Evolutionary conservation across 2,888 invertebrate genomes (phyloP), one percentile per base, ranked within the genome.

Genomic region (Meandrusa payeni): DNA sequence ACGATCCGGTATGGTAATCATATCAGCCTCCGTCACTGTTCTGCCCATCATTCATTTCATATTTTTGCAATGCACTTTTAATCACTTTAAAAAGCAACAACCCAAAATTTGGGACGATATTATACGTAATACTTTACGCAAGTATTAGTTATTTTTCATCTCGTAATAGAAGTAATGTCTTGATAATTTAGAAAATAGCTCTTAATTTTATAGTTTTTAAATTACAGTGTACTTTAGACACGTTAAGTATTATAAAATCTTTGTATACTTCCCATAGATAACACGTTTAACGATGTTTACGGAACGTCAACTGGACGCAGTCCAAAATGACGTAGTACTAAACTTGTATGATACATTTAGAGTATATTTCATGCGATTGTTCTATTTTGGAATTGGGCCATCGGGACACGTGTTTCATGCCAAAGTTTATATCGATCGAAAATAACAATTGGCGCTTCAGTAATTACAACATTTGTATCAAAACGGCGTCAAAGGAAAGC

Each of bases 1-100:
- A 81, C 71, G 80, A 83, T 77, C 77, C 77, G 69, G 67, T 69
- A 67, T 71, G 76, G 79, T 80, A 74, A 76, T 78, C 75, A 76
- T 70, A 79, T 79, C 77, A 76, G 73, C 72, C 75, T 69, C 70
- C 66, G 69, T 69, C 64, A 69, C 70, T 69, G 62, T 64, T 62
- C 68, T 72, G 75, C 67, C 69, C 76, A 79, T 82, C 74, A 71
- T 73, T 81, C 79, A 79, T 76, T 69, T 69, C 57, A 68, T 69
- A 73, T 77, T 76, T 61, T 74, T 76, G 67, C 64, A 64, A 66
- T 59, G 59, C 64, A 73, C 64, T 65, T 59, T 60, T 3, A 20
- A 10, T 12, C 7, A 23, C 12, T 28, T 12, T 13, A 28, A n/a
- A 15, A 28, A 12, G 20, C 11, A 20, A 20, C 20, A 32, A 10